These are phyloP conservation scores for Botia kubotai DNA, from an alignment of 2,797 vertebrate genomes.

Conservation along the genomic window DNA sequence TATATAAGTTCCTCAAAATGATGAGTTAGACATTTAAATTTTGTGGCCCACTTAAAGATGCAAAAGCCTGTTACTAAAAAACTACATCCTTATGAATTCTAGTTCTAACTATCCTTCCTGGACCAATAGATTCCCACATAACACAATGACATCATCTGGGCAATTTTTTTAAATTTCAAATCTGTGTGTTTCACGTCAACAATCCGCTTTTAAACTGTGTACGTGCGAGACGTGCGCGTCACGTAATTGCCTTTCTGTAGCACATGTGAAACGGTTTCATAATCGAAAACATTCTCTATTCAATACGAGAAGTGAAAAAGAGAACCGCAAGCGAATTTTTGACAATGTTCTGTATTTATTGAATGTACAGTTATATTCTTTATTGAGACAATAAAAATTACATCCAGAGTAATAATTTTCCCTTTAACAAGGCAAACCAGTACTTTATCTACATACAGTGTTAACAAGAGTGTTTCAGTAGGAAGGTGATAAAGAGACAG, in stretches of 20 bases:
- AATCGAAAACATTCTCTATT: not conserved
- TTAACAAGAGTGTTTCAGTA: conserved; percentile 58
- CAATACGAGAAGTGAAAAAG: conserved; percentile 40
- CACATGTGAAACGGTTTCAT: not conserved
- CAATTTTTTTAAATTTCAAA: not conserved
- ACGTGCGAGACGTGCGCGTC: not conserved
- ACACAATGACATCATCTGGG: not conserved
- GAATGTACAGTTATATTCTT: conserved; percentile 71
- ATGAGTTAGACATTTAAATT: not conserved
- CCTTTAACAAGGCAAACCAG: conserved; percentile 69
- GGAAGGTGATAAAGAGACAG: conserved; percentile 30
- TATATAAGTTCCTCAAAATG: not conserved
- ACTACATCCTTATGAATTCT: not conserved
- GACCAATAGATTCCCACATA: not conserved
- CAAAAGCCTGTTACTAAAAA: not conserved
- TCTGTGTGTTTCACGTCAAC: not conserved
- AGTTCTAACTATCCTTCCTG: not conserved
- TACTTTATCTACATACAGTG: conserved; percentile 68
- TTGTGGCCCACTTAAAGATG: not conserved
- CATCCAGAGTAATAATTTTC: conserved; percentile 74
- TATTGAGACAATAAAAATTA: conserved; percentile 72
- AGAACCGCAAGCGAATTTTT: conserved; percentile 9
- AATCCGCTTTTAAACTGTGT: too few species aligned
- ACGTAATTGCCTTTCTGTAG: not conserved
- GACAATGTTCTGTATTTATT: conserved; percentile 59